Evolutionary conservation across 2,888 invertebrate species (phyloP).

Genomic region (Aspidiotus destructor): DNA sequence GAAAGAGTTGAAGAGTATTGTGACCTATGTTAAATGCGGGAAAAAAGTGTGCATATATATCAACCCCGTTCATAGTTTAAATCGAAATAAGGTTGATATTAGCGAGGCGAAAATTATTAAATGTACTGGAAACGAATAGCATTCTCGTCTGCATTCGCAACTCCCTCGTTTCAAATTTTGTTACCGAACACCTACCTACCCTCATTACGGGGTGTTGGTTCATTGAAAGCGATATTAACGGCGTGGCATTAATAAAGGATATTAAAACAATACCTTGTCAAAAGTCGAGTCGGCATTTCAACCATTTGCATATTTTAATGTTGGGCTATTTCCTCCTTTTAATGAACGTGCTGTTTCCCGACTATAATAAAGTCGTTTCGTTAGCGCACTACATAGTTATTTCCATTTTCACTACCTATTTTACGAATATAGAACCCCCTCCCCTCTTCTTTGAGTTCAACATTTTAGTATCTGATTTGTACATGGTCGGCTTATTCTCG

Average conservation of each 20-base stretch:
- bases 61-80: background rate
- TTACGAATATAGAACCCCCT: background rate
- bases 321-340: slow-evolving; percentile 32
- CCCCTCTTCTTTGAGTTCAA: no score
- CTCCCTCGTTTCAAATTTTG: slow-evolving; percentile 19
- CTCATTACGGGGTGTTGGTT: slow-evolving; percentile 23
- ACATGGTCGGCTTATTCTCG: no score
- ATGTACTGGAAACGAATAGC: slow-evolving; percentile 25
- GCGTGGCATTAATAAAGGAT: slow-evolving; percentile 28
- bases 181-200: slow-evolving; percentile 29
- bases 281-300: slow-evolving; percentile 31
- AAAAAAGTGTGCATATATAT: background rate
- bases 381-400: background rate
- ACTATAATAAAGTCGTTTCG: slow-evolving; percentile 24
- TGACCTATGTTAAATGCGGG: no score
- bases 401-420: background rate
- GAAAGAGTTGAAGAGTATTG: no score
- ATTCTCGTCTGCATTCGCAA: slow-evolving; percentile 14
- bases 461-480: no score
- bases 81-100: background rate
- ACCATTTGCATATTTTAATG: slow-evolving; percentile 30
- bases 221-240: slow-evolving; percentile 24
- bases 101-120: slow-evolving; percentile 24
- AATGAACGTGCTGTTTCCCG: slow-evolving; percentile 31
- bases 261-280: slow-evolving; percentile 32